A percentile compares a stretch with the other conserved stretches of the same genome.
Evolutionary conservation across 2,113 vertebrate genomes (phyloP).

Genomic region (Chrysemys picta): DNA sequence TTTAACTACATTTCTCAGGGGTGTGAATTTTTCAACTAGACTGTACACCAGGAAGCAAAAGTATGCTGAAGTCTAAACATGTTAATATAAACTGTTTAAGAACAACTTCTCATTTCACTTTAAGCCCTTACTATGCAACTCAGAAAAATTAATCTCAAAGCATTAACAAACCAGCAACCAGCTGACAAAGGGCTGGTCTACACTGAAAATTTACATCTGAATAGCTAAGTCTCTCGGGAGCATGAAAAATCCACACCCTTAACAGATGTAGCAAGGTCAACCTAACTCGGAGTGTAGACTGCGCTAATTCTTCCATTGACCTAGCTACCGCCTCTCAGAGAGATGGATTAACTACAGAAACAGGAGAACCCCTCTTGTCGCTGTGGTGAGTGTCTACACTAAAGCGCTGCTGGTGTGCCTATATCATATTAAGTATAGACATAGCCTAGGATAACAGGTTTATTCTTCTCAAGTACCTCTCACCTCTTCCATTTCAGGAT

Average conservation of each 20-base stretch:
- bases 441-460: neutral
- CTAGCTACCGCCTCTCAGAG: neutral
- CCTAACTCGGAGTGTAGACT: neutral
- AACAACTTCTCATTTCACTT: neutral
- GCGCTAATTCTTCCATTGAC: neutral
- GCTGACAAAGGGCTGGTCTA: neutral
- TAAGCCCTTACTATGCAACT: neutral
- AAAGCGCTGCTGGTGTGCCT: neutral
- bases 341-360: neutral
- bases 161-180: neutral
- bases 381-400: neutral
- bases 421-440: neutral
- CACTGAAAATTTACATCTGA: neutral
- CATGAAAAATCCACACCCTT: neutral
- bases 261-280: neutral
- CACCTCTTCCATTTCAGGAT: neutral
- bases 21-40: neutral
- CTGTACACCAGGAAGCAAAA: neutral
- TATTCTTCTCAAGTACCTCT: neutral
- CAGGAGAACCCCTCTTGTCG: neutral
- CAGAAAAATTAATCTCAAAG: neutral
- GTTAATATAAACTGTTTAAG: neutral
- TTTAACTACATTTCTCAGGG: neutral
- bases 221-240: neutral
- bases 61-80: neutral